Evolutionary conservation across 2,797 vertebrate genomes (phyloP), one percentile per base, ranked within the genome.

Genomic region (Anguilla megastoma): DNA sequence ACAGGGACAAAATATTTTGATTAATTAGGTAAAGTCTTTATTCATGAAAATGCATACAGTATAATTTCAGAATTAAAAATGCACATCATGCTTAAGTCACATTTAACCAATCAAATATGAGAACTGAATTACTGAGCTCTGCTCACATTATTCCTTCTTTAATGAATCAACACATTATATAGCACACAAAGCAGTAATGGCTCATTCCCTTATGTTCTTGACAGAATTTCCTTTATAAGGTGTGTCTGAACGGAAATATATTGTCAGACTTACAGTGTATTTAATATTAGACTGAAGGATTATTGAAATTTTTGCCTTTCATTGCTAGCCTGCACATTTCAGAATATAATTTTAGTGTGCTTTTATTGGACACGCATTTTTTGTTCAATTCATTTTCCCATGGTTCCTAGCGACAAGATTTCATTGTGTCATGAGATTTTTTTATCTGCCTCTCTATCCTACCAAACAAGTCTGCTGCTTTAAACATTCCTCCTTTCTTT

Each of bases 401-500:
- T 14, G 18, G 60, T 27, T 50, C 41, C 5, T 87, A 33, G 74
- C n/a, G 30, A 83, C 79, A 30, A 71, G 14, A 83, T 79, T 71
- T 63, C 60, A n/a, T 69, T 63, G 52, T 45, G 58, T 85, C 69
- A 10, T 33, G 30, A 84, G 63, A 83, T 52, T 84, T 87, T n/a
- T n/a, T 56, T 9, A 82, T 16, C 45, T 8, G 60, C 54, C 36
- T 18, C 12, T n/a, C 54, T 12, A n/a, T 87, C 21, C n/a, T 85
- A 86, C 83, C 69, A 86, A 89, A 86, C 69, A 56, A 79, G 24
- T 90, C 58, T 85, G 48, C 86, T 27, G 86, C 84, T 85, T 85
- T 86, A 83, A 80, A 27, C 52, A 60, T 71, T 84, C 79, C 33
- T 84, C 14, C 85, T 74, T 84, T 76, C 30, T 87, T 86, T 71